Conservation (phyloP, 2,113 vertebrate species). For the Xyliphius kryptos region DNA sequence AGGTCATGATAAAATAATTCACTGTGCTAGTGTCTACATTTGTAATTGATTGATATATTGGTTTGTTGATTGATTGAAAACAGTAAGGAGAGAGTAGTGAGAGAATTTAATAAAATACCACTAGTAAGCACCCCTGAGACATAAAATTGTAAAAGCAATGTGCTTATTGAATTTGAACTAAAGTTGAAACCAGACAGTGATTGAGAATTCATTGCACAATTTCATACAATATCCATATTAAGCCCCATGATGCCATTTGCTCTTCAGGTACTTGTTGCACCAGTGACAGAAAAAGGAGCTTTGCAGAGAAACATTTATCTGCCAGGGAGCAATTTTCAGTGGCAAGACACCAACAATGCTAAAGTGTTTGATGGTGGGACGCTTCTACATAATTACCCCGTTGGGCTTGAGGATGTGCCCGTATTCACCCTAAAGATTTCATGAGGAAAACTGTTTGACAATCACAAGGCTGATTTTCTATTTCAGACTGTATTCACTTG, state of each 20-base stretch:
- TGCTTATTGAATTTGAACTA: too few relatives aligned
- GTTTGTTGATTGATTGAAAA: too few relatives aligned
- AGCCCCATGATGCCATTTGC: too few relatives aligned
- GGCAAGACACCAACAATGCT: conserved; percentile 71
- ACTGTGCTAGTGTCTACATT: too few relatives aligned
- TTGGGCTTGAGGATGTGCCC: conserved; percentile 67
- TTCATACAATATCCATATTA: too few relatives aligned
- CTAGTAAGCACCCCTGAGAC: too few relatives aligned
- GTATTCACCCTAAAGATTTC: conserved; percentile 65
- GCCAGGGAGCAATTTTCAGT: conserved; percentile 69
- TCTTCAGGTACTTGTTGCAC: conserved; percentile 77
- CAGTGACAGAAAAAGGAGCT: conserved; percentile 73
- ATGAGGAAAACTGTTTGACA: conserved; percentile 43
- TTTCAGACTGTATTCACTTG: conserved; percentile 47
- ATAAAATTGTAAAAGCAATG: too few relatives aligned
- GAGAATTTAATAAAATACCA: too few relatives aligned
- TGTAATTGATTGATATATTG: too few relatives aligned
- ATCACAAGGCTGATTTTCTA: conserved; percentile 35
- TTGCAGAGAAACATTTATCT: conserved; percentile 76
- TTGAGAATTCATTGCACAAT: too few relatives aligned
- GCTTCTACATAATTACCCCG: conserved; percentile 70
- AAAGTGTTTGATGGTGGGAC: conserved; percentile 79
- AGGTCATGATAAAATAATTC: not conserved
- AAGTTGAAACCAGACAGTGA: too few relatives aligned
- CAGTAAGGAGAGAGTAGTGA: too few relatives aligned